Evolutionary conservation across 2,888 invertebrate species (phyloP).

Genomic region (Drosophila anomalata): DNA sequence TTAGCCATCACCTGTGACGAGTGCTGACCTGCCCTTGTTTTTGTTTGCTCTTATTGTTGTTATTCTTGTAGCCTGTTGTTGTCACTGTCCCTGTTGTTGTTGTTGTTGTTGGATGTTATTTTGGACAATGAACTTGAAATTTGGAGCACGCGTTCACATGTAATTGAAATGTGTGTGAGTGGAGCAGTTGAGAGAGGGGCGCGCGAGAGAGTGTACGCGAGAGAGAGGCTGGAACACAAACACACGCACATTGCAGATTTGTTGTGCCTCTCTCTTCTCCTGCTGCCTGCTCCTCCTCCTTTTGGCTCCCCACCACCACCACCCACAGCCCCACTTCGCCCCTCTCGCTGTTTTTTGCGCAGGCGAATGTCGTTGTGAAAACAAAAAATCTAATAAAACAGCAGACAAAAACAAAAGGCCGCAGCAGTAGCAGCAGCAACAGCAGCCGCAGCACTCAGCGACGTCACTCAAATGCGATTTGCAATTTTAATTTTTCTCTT

Average conservation of each 20-base stretch:
- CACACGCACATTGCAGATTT: slow-evolving; percentile 5
- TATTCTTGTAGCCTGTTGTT: slow-evolving; percentile 36
- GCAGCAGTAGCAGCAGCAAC: slow-evolving; percentile 18
- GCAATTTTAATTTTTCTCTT: slow-evolving; percentile 67
- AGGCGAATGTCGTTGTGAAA: slow-evolving; percentile 76
- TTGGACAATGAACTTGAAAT: slow-evolving; percentile 77
- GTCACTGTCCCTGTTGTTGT: not conserved
- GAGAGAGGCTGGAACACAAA: slow-evolving; percentile 1
- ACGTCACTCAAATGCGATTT: slow-evolving; percentile 52
- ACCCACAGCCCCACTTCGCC: not conserved
- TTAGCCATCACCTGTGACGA: not conserved
- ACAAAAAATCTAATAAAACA: slow-evolving; percentile 78
- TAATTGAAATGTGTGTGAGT: slow-evolving; percentile 52
- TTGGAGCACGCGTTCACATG: slow-evolving; percentile 66
- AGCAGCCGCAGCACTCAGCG: not conserved
- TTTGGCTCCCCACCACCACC: not conserved
- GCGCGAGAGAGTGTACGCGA: slow-evolving; percentile 17
- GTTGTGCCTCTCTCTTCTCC: slow-evolving; percentile 7
- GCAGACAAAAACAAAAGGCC: slow-evolving; percentile 72
- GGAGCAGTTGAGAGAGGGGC: slow-evolving; percentile 25
- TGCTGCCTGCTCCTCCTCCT: not conserved
- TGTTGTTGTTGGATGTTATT: slow-evolving; percentile 41
- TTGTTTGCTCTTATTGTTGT: slow-evolving; percentile 23
- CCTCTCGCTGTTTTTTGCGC: slow-evolving; percentile 34
- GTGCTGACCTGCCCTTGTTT: slow-evolving; percentile 37